These are phyloP conservation scores for Astyanax mexicanus DNA, from an alignment of 2,797 vertebrate species.

Conservation along the genomic window DNA sequence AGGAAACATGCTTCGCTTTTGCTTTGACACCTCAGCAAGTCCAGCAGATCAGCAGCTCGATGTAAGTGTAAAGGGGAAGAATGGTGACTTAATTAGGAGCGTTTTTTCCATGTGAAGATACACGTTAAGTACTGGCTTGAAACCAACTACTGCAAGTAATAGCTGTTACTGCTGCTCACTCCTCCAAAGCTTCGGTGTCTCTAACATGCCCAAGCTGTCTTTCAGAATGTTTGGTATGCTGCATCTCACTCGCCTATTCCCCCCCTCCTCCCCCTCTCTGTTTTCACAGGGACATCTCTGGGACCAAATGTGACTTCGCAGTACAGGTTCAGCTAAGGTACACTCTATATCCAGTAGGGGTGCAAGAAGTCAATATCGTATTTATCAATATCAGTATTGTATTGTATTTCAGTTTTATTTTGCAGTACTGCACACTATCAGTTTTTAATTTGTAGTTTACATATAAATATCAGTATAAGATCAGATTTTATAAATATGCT, in stretches of 20 bases:
- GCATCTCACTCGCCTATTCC: conserved; percentile 28
- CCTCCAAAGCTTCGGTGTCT: conserved; percentile 14
- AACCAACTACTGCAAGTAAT: background rate
- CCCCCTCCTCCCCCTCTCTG: conserved; percentile 22
- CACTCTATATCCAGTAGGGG: no score
- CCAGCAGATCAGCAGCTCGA: conserved; percentile 98
- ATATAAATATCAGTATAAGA: no score
- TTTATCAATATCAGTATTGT: no score
- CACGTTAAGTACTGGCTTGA: no score
- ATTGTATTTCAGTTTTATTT: no score
- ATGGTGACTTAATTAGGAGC: background rate
- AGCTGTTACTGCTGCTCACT: background rate
- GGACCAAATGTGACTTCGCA: conserved; percentile 99
- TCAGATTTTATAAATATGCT: no score
- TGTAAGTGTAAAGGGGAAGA: conserved; percentile 88
- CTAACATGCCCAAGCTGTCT: conserved; percentile 31
- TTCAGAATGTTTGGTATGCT: conserved; percentile 40
- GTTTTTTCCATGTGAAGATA: no score
- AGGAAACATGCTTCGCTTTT: conserved; percentile 98
- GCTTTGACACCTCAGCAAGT: conserved; percentile 98
- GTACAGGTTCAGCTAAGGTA: conserved; percentile 99
- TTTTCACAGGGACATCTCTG: conserved; percentile 94
- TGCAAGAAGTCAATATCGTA: no score
- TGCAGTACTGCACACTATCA: no score
- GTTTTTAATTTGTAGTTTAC: no score